Evolutionary conservation across 1,140 invertebrate genomes (phyloP), one percentile per base, ranked within the genome.

Genomic region (Philotrypesis tridentata): DNA sequence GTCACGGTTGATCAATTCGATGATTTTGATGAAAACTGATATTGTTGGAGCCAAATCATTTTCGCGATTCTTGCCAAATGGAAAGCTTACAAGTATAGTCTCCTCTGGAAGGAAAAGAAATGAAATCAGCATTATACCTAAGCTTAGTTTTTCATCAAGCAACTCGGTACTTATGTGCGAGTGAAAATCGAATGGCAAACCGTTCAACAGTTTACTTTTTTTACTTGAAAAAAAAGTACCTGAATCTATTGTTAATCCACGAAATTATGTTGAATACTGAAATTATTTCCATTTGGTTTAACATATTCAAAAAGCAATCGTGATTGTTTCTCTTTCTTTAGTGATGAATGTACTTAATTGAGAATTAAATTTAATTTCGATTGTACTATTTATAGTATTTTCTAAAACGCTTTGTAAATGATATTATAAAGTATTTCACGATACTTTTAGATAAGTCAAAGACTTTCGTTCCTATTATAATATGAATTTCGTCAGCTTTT

Each of bases 11-110:
- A 29, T 65, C 61, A 65, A 65, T 65, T 65, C 27, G 23, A 25
- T 65, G 14, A 65, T 25, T 65, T 29, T 29, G 17, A 55, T 5
- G 17, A 7, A 55, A 55, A 55, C 48, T 48, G 12, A 3, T 55
- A 55, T 55, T 17, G 17, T 55, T 55, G 5, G 21, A 65, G 61
- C 65, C 25, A 67, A 77, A 77, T 37, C n/a, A 77, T 77, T 65
- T 23, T 78, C 76, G 48, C 67, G 31, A 79, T 79, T 79, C 48
- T 79, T 71, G 67, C 77, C 77, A 71, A 79, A 79, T 78, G 74
- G 61, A 77, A 78, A 70, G 23, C 27, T 31, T 68, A n/a, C n/a
- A n/a, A n/a, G n/a, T n/a, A 55, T 55, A 79, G 31, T 79, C 67
- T 79, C 48, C 68, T 79, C n/a, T 55, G 27, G 27, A 55, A 78